These are phyloP conservation scores for Drosophila longiperda DNA, from an alignment of 2,888 invertebrate species.

Conservation along the genomic window DNA sequence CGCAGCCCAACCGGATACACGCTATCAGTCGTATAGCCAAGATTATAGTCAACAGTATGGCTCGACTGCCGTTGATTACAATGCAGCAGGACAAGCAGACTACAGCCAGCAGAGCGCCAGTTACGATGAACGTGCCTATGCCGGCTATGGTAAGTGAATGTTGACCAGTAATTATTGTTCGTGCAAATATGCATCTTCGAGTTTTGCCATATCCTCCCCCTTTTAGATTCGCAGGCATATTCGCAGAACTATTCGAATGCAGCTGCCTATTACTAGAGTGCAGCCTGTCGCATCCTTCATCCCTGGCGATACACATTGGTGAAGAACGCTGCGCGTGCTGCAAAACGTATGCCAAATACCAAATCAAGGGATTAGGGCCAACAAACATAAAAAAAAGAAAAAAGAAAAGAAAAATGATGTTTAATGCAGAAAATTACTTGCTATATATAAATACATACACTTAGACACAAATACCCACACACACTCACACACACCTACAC, in stretches of 20 bases:
- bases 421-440: slow-evolving; percentile 65
- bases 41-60: slow-evolving; percentile 85
- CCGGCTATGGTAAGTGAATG: slow-evolving; percentile 83
- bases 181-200: slow-evolving; percentile 20
- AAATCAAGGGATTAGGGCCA: slow-evolving; percentile 69
- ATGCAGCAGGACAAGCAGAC: slow-evolving; percentile 83
- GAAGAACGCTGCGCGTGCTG: slow-evolving; percentile 77
- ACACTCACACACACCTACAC: slow-evolving; percentile 31
- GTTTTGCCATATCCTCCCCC: slow-evolving; percentile 20
- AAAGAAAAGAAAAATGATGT: slow-evolving; percentile 34
- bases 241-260: slow-evolving; percentile 84
- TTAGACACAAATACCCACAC: slow-evolving; percentile 45
- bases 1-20: slow-evolving; percentile 82
- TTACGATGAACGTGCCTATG: slow-evolving; percentile 84
- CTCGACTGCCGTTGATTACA: slow-evolving; percentile 84
- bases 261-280: slow-evolving; percentile 83
- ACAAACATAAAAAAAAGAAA: slow-evolving; percentile 25
- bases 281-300: slow-evolving; percentile 44
- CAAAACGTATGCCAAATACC: slow-evolving; percentile 60
- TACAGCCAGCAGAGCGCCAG: slow-evolving; percentile 80
- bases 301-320: slow-evolving; percentile 55
- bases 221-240: slow-evolving; percentile 84
- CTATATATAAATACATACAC: slow-evolving; percentile 52
- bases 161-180: background rate
- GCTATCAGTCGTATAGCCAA: slow-evolving; percentile 84